Conservation (phyloP, 2,113 vertebrate genomes). For the Sceloporus undulatus region DNA sequence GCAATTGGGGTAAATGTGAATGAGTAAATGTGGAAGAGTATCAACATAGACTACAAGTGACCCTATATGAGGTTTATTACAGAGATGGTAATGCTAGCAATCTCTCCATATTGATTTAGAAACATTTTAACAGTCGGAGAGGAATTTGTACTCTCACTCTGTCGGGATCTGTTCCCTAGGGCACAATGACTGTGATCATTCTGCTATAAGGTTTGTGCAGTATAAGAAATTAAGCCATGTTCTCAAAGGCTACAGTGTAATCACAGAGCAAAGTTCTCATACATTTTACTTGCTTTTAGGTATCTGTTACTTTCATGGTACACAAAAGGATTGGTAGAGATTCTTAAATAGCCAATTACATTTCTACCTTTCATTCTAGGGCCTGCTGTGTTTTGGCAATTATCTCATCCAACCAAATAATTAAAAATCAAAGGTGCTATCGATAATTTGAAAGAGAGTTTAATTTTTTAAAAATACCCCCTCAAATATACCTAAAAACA, state of each 20-base stretch:
- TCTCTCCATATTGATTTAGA: conserved; percentile 7
- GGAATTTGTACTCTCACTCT: conserved; percentile 1
- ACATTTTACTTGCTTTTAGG: not conserved
- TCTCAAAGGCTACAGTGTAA: not conserved
- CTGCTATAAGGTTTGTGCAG: conserved; percentile 11
- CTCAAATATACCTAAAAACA: not conserved
- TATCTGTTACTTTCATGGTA: not conserved
- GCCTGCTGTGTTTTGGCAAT: not conserved
- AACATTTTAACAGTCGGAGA: not conserved
- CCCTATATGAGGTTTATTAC: conserved; percentile 20
- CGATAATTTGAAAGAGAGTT: not conserved
- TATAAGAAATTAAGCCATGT: conserved; percentile 22
- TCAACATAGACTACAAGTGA: not conserved
- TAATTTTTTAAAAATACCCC: not conserved
- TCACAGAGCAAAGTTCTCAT: not conserved
- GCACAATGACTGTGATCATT: not conserved
- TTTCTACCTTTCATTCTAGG: not conserved
- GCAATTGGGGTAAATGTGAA: not conserved
- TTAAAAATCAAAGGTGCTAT: not conserved
- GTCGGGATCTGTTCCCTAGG: conserved; percentile 17
- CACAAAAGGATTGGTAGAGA: not conserved
- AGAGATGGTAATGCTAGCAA: conserved; percentile 9
- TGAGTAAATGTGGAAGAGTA: not conserved
- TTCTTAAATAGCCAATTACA: not conserved
- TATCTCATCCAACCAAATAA: not conserved